Evolutionary conservation across 2,113 vertebrate species (phyloP).

Genomic region (Neolamprologus fasciatus): DNA sequence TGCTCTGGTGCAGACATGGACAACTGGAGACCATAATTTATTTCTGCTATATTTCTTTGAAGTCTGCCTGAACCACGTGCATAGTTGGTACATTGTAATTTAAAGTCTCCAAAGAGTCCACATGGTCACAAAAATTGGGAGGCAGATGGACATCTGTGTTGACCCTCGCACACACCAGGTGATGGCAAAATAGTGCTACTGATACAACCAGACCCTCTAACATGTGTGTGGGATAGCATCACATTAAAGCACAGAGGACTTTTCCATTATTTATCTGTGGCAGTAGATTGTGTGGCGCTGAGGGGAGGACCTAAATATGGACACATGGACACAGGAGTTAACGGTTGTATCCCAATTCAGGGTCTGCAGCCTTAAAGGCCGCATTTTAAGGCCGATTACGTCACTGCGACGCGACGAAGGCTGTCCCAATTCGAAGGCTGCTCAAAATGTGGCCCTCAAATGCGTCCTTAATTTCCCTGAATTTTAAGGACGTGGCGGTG

Average conservation of each 20-base stretch:
- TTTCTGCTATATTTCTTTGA: neutral
- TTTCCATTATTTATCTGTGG: neutral
- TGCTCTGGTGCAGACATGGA: neutral
- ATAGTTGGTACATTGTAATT: neutral
- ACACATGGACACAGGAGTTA: neutral
- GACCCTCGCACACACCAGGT: neutral
- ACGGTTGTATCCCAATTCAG: accelerated
- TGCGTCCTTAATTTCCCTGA: too few species aligned
- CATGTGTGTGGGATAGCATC: neutral
- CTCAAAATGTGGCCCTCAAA: too few species aligned
- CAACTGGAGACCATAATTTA: neutral
- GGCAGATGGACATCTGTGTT: neutral
- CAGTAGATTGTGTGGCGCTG: neutral
- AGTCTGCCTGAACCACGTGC: neutral
- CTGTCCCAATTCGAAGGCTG: too few species aligned
- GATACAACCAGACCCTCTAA: neutral
- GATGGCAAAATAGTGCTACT: neutral
- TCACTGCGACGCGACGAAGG: too few species aligned
- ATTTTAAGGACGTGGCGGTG: too few species aligned
- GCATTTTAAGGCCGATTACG: too few species aligned
- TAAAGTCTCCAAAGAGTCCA: neutral
- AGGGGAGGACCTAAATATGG: neutral
- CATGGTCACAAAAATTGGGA: neutral
- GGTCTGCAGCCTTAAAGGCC: too few species aligned
- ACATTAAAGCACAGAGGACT: neutral